Evolutionary conservation across 2,888 invertebrate species (phyloP), one percentile per base, ranked within the genome.

Genomic region (Brachyopa scutellaris): DNA sequence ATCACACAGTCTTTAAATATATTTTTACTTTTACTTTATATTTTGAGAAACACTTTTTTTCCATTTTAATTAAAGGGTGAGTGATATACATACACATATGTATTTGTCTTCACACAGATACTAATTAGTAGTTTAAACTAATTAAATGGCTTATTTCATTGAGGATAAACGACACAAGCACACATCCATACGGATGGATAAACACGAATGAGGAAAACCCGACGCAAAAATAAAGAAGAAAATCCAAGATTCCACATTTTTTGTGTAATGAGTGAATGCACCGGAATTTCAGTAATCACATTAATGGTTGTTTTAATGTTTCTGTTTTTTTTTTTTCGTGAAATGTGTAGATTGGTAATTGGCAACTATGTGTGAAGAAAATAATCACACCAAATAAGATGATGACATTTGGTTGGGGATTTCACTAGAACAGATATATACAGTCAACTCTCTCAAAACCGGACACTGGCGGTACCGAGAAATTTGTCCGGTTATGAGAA

Each of bases 81-180:
- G 42, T 33, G 11, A 42, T 59, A 59, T 70, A 21, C n/a, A n/a
- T n/a, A n/a, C n/a, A n/a, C n/a, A n/a, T n/a, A n/a, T n/a, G n/a
- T n/a, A n/a, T 55, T 23, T 13, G n/a, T 36, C 17, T 2, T 13
- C 19, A 2, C 8, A 15, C 61, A 9, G 33, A 19, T 31, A 45
- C 33, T 51, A 42, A 42, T n/a, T n/a, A n/a, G n/a, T n/a, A n/a
- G n/a, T n/a, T n/a, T n/a, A n/a, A n/a, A 53, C 72, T 45, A 62
- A 72, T 72, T 72, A 72, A 72, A 72, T 19, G 53, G 53, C 23
- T 62, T 53, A 62, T 72, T 72, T 53, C 31, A 72, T 45, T 33
- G 31, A 42, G 19, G 23, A 45, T 33, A 40, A 67, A 67, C 17
- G 15, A 21, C 42, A 53, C 9, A 45, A n/a, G 42, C 31, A 51